A percentile compares a stretch with the other conserved stretches of the same genome.
Conservation (phyloP, 2,113 vertebrate species). For the Genyomyrus donnyi region DNA sequence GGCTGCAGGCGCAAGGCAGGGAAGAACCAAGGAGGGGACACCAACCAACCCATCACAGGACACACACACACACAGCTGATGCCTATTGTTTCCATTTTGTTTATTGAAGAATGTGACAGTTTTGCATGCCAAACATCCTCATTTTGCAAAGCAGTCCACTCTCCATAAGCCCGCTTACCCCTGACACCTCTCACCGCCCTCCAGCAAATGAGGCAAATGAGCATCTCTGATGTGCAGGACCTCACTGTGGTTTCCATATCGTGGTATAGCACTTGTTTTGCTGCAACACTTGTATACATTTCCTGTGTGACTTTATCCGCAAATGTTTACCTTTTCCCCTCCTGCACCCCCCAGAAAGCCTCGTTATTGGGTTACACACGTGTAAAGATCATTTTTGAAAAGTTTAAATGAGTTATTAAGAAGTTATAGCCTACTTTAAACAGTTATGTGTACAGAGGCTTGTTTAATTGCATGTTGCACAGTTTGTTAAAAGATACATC, state of each 20-base stretch:
- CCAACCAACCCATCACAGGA: neutral
- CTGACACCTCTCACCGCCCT: neutral
- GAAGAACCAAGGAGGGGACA: neutral
- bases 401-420: neutral
- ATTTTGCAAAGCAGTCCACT: neutral
- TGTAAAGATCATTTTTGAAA: neutral
- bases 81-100: neutral
- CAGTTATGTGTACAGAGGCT: neutral
- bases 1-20: no score
- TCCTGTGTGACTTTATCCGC: conserved; percentile 51
- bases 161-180: neutral
- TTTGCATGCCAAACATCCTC: neutral
- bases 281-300: conserved; percentile 50
- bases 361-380: neutral
- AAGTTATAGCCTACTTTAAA: neutral
- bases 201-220: neutral
- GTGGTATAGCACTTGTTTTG: conserved; percentile 39
- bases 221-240: neutral
- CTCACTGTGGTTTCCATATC: conserved; percentile 20
- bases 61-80: neutral
- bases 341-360: neutral
- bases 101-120: neutral
- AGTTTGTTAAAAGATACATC: neutral
- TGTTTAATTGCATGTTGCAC: neutral
- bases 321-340: conserved; percentile 24